Evolutionary conservation across 2,888 invertebrate species (phyloP).

Genomic region (Drosophila prolongata): DNA sequence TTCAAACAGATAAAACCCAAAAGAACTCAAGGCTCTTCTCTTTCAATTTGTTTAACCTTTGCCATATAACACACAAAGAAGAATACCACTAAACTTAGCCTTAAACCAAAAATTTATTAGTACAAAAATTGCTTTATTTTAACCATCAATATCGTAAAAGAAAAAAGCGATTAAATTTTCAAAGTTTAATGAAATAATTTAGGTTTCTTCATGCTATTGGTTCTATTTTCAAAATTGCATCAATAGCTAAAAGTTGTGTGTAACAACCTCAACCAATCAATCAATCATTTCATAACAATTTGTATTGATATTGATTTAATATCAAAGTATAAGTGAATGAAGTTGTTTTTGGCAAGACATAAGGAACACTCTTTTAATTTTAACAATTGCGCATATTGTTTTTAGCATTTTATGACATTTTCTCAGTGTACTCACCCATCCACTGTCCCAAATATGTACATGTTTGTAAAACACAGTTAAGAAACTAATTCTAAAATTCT

Average conservation of each 20-base stretch:
- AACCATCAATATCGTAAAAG: too few species aligned
- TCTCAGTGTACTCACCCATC: constrained; percentile 12
- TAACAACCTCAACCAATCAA: too few species aligned
- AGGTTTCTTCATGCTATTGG: too few species aligned
- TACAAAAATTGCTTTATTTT: too few species aligned
- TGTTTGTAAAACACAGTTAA: constrained; percentile 19
- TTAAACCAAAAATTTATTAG: too few species aligned
- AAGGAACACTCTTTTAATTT: not conserved
- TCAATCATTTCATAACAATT: not conserved
- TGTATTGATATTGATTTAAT: not conserved
- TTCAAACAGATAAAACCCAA: constrained; percentile 26
- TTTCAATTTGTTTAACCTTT: constrained; percentile 33
- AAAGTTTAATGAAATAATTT: too few species aligned
- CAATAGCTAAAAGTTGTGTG: too few species aligned
- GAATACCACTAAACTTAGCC: not conserved
- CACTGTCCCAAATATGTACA: constrained; percentile 16
- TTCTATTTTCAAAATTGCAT: too few species aligned
- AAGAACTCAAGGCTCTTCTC: constrained; percentile 43
- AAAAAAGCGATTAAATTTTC: too few species aligned
- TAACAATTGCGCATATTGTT: not conserved
- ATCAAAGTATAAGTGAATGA: not conserved
- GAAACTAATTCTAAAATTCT: constrained; percentile 22
- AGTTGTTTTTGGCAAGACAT: not conserved
- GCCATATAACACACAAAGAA: constrained; percentile 11
- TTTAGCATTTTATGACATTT: not conserved